Percentiles rank a stretch among this genome's conserved stretches.
These are phyloP conservation scores for Ficedula albicollis DNA, from an alignment of 2,797 vertebrate species.

Conservation along the genomic window DNA sequence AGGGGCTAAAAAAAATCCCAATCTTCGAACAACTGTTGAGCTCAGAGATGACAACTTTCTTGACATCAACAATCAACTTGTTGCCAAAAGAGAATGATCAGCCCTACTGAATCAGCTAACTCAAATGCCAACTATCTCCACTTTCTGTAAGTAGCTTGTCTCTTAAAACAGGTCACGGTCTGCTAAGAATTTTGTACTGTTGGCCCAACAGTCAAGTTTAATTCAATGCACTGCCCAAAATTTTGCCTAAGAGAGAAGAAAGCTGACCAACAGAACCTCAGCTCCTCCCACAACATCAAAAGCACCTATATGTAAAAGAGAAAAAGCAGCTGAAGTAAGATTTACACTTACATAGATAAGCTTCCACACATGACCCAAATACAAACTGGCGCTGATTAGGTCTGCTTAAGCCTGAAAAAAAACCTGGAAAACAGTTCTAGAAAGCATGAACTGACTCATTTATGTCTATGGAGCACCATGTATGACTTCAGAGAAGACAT, in stretches of 20 bases:
- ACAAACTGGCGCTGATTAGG: neutral
- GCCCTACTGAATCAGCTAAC: neutral
- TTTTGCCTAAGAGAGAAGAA: neutral
- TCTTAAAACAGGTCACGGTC: neutral
- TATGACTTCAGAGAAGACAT: constrained; percentile 40
- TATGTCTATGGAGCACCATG: neutral
- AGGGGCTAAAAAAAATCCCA: neutral
- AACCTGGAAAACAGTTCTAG: neutral
- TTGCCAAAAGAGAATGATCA: neutral
- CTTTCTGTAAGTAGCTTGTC: neutral
- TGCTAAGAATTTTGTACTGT: neutral
- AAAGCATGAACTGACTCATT: constrained; percentile 15
- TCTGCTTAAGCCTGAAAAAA: neutral
- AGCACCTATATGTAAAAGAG: neutral
- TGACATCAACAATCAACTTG: neutral
- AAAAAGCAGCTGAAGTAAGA: neutral
- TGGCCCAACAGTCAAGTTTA: neutral
- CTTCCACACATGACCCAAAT: neutral
- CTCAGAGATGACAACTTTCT: neutral
- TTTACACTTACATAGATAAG: neutral
- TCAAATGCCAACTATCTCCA: neutral
- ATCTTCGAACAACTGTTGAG: neutral
- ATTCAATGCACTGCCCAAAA: neutral
- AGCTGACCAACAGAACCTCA: constrained; percentile 1
- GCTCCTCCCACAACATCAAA: constrained; percentile 38